A percentile compares a stretch with the other conserved stretches of the same genome.
phyloP scores from a whole-genome alignment of 1,140 invertebrate genomes.

The Drosophila pallidifrons region DNA sequence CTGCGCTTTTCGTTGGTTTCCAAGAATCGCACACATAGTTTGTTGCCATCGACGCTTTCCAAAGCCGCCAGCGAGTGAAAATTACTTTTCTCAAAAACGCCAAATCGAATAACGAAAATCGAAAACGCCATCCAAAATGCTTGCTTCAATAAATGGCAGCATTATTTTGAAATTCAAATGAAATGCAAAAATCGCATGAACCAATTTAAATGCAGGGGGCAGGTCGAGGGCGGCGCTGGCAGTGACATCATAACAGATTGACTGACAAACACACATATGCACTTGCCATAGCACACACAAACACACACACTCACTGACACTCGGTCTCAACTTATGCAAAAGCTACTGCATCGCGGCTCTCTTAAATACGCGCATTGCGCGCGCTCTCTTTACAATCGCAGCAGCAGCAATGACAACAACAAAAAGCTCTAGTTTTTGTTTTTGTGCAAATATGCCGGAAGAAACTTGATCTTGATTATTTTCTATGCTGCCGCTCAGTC shows the following conservation, averaged over 20 bases:
- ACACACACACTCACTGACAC: slow-evolving; percentile 15
- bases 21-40: slow-evolving; percentile 67
- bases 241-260: slow-evolving; percentile 70
- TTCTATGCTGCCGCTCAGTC: slow-evolving; percentile 52
- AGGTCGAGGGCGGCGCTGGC: slow-evolving; percentile 2
- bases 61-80: slow-evolving; percentile 58
- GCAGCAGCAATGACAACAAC: slow-evolving; percentile 18
- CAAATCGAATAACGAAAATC: background rate
- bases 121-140: background rate
- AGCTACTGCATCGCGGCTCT: slow-evolving; percentile 46
- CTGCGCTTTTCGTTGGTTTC: slow-evolving; percentile 52
- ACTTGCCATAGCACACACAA: slow-evolving; percentile 56
- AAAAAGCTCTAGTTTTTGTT: slow-evolving; percentile 73
- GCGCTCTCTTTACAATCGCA: slow-evolving; percentile 36
- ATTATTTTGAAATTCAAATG: slow-evolving; percentile 7
- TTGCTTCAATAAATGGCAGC: background rate
- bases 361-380: slow-evolving; percentile 26
- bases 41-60: slow-evolving; percentile 61
- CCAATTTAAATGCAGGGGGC: background rate
- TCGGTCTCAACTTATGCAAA: slow-evolving; percentile 34
- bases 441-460: slow-evolving; percentile 78
- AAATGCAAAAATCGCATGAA: slow-evolving; percentile 15
- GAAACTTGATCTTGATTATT: slow-evolving; percentile 85
- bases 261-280: slow-evolving; percentile 64
- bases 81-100: slow-evolving; percentile 45